Base-by-base conservation (phyloP, 1,140 invertebrate species). In the Diabrotica virgifera region DNA sequence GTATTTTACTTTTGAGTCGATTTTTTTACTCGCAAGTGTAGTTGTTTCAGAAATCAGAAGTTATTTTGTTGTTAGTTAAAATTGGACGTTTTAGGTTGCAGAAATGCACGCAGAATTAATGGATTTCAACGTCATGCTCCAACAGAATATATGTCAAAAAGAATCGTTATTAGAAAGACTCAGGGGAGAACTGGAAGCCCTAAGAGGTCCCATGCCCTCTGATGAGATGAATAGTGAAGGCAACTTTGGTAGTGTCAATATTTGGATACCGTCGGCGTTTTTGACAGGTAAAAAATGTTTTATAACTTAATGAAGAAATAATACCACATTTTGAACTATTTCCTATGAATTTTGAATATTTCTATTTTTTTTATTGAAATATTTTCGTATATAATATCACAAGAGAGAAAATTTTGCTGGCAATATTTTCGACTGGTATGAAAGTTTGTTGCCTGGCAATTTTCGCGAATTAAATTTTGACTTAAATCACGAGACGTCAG, bases 21-120 rank as follows among this genome's bases (percentile, higher is more conserved):
- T n/a, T n/a, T n/a, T n/a, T n/a, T n/a, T n/a, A n/a, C n/a, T n/a
- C n/a, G n/a, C n/a, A n/a, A n/a, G n/a, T n/a, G n/a, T n/a, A n/a
- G n/a, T n/a, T n/a, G n/a, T n/a, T n/a, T n/a, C n/a, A n/a, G n/a
- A n/a, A n/a, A n/a, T 24, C 24, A 24, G 24, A 24, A 24, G 24
- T 24, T 24, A 4, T 24, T 24, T 24, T 24, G 24, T 24, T 24
- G 24, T 2, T 1, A 24, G 24, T 24, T 24, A 24, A 24, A 24
- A 24, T 24, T 24, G 24, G 24, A 24, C 12, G 5, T 54, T 35
- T 8, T 72, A 91, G 88, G 93, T 97, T 0, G 94, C 95, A 10
- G 93, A 97, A 82, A 97, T 97, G 95, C 94, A 96, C 78, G 94
- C 93, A 1, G 95, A 97, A 79, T 79, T 97, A 13, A 95, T 97